Base-by-base conservation (phyloP, 2,113 vertebrate genomes). In the Cochlearius cochlearius region DNA sequence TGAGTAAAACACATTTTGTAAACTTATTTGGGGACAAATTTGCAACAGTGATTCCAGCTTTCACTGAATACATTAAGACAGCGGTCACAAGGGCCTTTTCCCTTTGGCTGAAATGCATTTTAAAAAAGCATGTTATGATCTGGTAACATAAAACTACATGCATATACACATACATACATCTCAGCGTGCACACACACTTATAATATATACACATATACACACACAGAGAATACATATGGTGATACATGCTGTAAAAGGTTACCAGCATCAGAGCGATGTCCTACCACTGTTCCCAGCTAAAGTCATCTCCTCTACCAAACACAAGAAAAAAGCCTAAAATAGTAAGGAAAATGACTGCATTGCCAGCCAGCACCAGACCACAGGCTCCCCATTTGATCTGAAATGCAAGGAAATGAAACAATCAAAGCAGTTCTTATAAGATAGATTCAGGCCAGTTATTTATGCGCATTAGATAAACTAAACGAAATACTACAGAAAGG, bases 311-410 rank as follows among this genome's bases (percentile, higher is more conserved):
- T 94, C 99, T 98, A 82, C 99, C 99, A 94, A 99, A 99, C 36
- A 99, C 98, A 5, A 99, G 95, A 96, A 99, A 99, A 97, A 99
- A 99, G 64, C 99, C 99, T 67, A 99, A 97, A 96, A 99, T 99
- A 36, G 99, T 99, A 86, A 99, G 96, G 97, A 99, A 99, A 98
- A 99, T 99, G 69, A 99, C 99, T 14, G 98, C 97, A 36, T 99
- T 99, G 50, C 99, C 99, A 6, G 99, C 99, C 98, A 99, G 98
- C 95, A 99, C 99, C 92, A 99, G 98, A 67, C 99, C 99, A 78
- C 99, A 99, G 93, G 99, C 99, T 47, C 99, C 99, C 99, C 99
- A 99, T 45, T 98, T 73, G 97, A 99, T 99, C 99, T 99, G 98
- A 92, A 97, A 96, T 26, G 97, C 89, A 98, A 98, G 84, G 97